Evolutionary conservation across 1,140 invertebrate genomes (phyloP).

Genomic region (Polypedilum pembai): DNA sequence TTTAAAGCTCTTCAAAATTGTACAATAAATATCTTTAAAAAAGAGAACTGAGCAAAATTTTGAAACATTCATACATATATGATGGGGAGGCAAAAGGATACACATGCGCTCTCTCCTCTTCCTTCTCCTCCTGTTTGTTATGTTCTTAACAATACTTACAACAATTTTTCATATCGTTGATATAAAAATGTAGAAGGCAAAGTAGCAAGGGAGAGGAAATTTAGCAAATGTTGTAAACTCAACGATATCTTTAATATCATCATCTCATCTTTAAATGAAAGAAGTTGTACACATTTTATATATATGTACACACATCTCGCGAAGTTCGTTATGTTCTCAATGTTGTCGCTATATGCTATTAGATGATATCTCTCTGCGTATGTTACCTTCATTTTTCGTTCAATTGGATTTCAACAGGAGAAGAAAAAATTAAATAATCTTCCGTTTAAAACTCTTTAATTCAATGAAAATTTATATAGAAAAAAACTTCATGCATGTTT

Average conservation of each 20-base stretch:
- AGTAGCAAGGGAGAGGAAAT: not conserved
- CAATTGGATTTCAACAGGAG: not conserved
- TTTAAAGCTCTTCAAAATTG: slow-evolving; percentile 1
- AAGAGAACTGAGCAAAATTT: not conserved
- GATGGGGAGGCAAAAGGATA: slow-evolving; percentile 16
- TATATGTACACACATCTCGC: not conserved
- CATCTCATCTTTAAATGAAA: slow-evolving; percentile 25
- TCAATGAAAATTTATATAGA: no score
- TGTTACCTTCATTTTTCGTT: slow-evolving; percentile 6
- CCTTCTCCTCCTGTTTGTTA: not conserved
- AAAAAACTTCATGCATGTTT: no score
- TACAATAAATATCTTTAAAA: not conserved
- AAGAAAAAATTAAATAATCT: no score
- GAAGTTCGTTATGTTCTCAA: not conserved
- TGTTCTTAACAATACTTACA: not conserved
- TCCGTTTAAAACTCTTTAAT: no score
- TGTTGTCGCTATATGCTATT: slow-evolving; percentile 17
- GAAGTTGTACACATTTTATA: slow-evolving; percentile 4
- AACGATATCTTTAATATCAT: slow-evolving; percentile 27
- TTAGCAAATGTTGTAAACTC: slow-evolving; percentile 18
- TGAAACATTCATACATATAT: not conserved
- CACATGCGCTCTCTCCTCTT: not conserved
- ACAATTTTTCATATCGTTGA: slow-evolving; percentile 19
- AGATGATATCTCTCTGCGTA: slow-evolving; percentile 8
- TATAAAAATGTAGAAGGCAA: not conserved